Evolutionary conservation across 2,797 vertebrate genomes (phyloP).

Genomic region (Fistularia tabacaria): DNA sequence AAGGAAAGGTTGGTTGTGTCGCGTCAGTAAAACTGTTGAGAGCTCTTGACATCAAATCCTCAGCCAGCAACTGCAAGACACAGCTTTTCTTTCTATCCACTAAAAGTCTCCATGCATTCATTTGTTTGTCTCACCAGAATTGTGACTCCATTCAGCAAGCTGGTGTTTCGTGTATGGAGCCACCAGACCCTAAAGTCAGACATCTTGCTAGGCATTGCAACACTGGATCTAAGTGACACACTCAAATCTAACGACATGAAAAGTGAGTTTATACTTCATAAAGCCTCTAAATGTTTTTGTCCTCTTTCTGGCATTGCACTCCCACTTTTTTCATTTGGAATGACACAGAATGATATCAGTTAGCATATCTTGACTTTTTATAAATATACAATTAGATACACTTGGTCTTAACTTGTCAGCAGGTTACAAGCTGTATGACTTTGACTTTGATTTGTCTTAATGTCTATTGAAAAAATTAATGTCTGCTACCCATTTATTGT

Average conservation of each 20-base stretch:
- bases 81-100: background rate
- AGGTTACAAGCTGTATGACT: too few species aligned
- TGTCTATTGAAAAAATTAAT: too few species aligned
- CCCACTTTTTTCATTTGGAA: background rate
- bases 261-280: constrained; percentile 76
- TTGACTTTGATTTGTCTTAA: too few species aligned
- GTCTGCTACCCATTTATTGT: too few species aligned
- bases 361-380: too few species aligned
- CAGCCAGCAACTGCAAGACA: background rate
- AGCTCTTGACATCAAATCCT: constrained; percentile 1
- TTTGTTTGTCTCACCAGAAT: constrained; percentile 77
- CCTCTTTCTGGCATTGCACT: background rate
- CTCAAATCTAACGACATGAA: constrained; percentile 95
- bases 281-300: background rate
- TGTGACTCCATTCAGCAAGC: constrained; percentile 93
- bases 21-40: background rate
- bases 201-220: constrained; percentile 86
- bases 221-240: constrained; percentile 89
- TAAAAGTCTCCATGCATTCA: background rate
- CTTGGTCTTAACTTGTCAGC: too few species aligned
- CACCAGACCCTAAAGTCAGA: constrained; percentile 97
- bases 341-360: too few species aligned
- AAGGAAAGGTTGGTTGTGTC: background rate
- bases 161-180: constrained; percentile 95
- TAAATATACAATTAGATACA: too few species aligned